These are phyloP conservation scores for Nasalis larvatus DNA, from an alignment of 2,113 vertebrate species.

Conservation along the genomic window DNA sequence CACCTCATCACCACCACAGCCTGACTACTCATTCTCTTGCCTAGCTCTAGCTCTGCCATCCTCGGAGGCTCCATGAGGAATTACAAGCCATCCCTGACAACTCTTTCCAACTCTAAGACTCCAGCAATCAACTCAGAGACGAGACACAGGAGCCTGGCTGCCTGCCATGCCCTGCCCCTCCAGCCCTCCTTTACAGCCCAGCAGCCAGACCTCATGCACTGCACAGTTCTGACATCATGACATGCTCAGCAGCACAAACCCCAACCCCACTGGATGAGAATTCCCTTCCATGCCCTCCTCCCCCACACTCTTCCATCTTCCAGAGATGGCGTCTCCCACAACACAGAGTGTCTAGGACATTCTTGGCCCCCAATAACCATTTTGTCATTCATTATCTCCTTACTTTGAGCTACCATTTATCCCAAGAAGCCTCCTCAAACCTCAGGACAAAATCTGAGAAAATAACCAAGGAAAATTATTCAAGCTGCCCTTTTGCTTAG, in stretches of 20 bases:
- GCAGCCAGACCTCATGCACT: background rate
- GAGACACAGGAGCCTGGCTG: background rate
- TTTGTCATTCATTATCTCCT: background rate
- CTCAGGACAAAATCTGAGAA: constrained; percentile 12
- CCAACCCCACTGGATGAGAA: background rate
- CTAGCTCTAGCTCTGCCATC: background rate
- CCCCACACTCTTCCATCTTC: background rate
- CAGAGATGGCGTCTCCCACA: background rate
- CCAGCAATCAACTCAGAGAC: background rate
- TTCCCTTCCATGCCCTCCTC: background rate
- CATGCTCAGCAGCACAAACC: background rate
- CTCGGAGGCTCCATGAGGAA: background rate
- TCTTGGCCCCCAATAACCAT: background rate
- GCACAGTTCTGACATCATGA: background rate
- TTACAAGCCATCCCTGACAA: background rate
- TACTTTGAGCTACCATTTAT: background rate
- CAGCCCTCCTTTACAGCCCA: background rate
- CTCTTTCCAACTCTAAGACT: background rate
- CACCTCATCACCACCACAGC: background rate
- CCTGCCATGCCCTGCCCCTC: background rate
- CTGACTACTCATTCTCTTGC: background rate
- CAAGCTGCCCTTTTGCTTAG: background rate
- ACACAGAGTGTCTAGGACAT: background rate
- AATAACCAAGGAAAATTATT: background rate
- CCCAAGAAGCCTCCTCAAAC: background rate